Base-by-base conservation (phyloP, 1,140 invertebrate species). In the Bilobella aurantiaca region DNA sequence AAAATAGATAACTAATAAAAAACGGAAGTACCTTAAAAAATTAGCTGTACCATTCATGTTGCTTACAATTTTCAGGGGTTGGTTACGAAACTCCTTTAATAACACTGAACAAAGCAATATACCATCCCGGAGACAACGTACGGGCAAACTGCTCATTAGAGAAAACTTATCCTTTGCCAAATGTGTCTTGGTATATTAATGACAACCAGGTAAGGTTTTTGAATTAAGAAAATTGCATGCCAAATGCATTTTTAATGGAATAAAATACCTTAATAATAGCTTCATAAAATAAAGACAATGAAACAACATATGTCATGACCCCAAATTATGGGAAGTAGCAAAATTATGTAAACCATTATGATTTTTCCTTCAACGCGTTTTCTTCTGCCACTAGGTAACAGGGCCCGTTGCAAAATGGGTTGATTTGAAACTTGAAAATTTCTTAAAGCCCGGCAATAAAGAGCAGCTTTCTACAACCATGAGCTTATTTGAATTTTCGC, bases 141-240 rank as follows among this genome's bases (percentile, higher is more conserved):
- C 34, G 25, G 1, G 70, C 66, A 27, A 73, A 68, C 42, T 74
- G 73, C 58, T 62, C 66, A 14, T n/a, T 74, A 18, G 64, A 63
- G 46, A 63, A 63, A 37, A 73, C 71, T 14, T 69, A 57, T 53
- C 73, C 73, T 14, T 46, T 64, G 16, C 62, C 66, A 14, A 74
- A 74, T 62, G 66, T 74, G 25, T 69, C 71, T 16, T 74, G 73
- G 73, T 74, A 67, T 59, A 68, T 74, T 23, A 68, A 73, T 42
- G 69, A 68, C 25, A 37, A 66, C 49, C 42, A 66, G 65, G 73
- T 74, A 67, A 66, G 60, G 3, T 25, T 42, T 42, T 42, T 8
- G 34, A 42, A 18, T 12, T 12, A 42, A 18, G 34, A 12, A 8
- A 42, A 42, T 18, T 42, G 34, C n/a, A n/a, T n/a, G n/a, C n/a